phyloP scores from a whole-genome alignment of 1,140 invertebrate species.

The Ganaspis sp. region DNA sequence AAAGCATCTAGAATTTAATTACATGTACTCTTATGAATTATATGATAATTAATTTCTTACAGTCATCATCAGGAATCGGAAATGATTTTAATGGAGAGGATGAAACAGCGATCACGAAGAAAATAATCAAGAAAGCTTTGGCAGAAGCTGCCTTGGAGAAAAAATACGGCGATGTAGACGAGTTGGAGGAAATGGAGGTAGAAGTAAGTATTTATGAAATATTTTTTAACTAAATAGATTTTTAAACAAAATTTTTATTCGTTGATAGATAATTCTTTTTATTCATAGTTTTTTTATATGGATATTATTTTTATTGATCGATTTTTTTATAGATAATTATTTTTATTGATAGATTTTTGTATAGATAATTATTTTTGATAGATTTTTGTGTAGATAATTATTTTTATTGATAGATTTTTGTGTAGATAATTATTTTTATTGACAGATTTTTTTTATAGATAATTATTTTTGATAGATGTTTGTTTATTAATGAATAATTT shows the following conservation, averaged over 20 bases:
- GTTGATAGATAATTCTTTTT: background rate
- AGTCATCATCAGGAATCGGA: conserved; percentile 16
- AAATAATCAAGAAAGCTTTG: conserved; percentile 65
- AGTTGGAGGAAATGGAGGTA: conserved; percentile 61
- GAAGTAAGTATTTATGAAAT: conserved; percentile 24
- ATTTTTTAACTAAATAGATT: background rate
- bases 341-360: conserved; percentile 24
- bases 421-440: too few relatives aligned
- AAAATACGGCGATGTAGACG: conserved; percentile 58
- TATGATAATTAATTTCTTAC: background rate
- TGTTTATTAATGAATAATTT: too few relatives aligned
- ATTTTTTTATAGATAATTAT: conserved; percentile 6
- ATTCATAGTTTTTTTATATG: background rate
- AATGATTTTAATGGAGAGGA: conserved; percentile 56
- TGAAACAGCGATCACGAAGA: conserved; percentile 58
- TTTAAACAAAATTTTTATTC: conserved; percentile 15
- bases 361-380: too few relatives aligned
- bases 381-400: background rate
- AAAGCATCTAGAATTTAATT: too few relatives aligned
- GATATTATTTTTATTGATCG: background rate
- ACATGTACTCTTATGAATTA: background rate
- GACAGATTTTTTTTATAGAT: too few relatives aligned
- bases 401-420: too few relatives aligned
- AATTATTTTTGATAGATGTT: too few relatives aligned
- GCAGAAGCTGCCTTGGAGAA: conserved; percentile 65